Conservation (phyloP, 2,797 vertebrate species). For the Schizopygopsis malacanthus region DNA sequence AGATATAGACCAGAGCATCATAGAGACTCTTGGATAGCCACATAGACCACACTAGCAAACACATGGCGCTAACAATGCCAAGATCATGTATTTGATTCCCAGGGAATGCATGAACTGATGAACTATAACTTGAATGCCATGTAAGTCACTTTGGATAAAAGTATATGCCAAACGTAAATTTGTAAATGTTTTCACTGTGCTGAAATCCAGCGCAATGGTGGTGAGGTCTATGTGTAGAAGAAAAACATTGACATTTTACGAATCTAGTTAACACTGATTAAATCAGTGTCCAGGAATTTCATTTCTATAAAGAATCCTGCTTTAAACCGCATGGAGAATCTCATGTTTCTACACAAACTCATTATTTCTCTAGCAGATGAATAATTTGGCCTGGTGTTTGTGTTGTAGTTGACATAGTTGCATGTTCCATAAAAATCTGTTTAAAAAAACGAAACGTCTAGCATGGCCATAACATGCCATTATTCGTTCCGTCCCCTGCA, state of each 20-base stretch:
- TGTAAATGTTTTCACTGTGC: background rate
- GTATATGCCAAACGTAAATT: background rate
- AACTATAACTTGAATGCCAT: background rate
- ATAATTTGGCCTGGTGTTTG: background rate
- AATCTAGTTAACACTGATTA: background rate
- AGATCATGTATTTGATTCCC: background rate
- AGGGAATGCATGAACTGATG: background rate
- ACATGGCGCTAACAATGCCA: background rate
- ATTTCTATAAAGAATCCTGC: background rate
- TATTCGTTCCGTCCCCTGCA: background rate
- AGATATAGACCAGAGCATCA: background rate
- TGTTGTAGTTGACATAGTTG: background rate
- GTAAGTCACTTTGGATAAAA: background rate
- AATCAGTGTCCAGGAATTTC: background rate
- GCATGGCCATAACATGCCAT: constrained; percentile 15
- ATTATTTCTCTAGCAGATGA: background rate
- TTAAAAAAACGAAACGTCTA: background rate
- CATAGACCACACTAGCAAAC: background rate
- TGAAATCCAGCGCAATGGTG: background rate
- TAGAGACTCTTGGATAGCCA: background rate
- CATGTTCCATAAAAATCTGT: background rate
- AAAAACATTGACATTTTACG: background rate
- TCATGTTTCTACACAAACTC: background rate
- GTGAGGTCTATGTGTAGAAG: background rate
- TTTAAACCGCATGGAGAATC: background rate